phyloP scores from a whole-genome alignment of 2,113 vertebrate genomes.

The Sylvilagus bachmani region DNA sequence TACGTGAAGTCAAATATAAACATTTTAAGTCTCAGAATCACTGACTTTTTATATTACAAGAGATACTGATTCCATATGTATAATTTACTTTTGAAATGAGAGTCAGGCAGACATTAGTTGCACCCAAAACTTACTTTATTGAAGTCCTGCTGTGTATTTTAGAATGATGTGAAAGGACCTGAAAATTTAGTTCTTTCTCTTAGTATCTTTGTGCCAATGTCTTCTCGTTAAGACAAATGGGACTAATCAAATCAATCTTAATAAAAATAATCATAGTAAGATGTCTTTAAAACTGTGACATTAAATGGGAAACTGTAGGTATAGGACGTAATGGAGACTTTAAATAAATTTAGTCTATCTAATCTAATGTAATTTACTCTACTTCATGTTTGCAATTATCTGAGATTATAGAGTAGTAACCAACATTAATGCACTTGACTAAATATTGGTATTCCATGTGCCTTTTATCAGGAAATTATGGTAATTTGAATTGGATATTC shows the following conservation, averaged over 20 bases:
- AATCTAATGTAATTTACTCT: background rate
- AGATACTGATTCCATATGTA: background rate
- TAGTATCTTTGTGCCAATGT: background rate
- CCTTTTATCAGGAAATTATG: background rate
- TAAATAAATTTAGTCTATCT: background rate
- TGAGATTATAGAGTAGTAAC: background rate
- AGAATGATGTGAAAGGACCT: background rate
- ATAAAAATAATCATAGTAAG: background rate
- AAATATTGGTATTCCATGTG: background rate
- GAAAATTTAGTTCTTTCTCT: background rate
- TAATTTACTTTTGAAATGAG: conserved; percentile 18
- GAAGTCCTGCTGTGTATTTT: background rate
- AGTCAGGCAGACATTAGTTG: background rate
- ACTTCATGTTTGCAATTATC: background rate
- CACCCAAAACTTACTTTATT: background rate
- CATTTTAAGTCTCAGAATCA: conserved; percentile 11
- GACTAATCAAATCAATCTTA: background rate
- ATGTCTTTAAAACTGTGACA: background rate
- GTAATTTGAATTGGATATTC: background rate
- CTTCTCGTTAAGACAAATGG: conserved; percentile 8
- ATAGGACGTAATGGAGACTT: background rate
- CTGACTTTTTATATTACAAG: background rate
- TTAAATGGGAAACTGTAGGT: background rate
- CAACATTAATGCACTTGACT: background rate
- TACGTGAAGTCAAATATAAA: conserved; percentile 27